phyloP scores from a whole-genome alignment of 1,140 invertebrate species.

The Ips typographus region DNA sequence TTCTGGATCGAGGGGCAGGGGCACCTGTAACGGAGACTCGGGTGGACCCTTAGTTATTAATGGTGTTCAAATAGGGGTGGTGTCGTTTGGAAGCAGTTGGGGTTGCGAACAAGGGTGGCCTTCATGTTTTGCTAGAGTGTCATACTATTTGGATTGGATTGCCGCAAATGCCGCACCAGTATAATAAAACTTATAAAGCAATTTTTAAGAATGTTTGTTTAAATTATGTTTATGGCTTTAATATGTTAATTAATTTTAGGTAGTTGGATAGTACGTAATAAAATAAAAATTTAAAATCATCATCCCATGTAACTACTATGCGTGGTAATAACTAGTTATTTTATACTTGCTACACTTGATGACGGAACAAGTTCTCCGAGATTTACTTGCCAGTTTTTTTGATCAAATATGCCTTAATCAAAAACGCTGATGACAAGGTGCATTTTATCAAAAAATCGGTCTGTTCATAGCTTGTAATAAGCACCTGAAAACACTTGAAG shows the following conservation, averaged over 20 bases:
- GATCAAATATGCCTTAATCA: not conserved
- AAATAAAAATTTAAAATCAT: not conserved
- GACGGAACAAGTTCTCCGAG: too few relatives aligned
- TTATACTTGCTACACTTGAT: too few relatives aligned
- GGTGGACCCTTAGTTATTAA: slow-evolving; percentile 54
- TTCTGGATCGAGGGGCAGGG: slow-evolving; percentile 51
- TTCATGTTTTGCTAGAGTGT: slow-evolving; percentile 44
- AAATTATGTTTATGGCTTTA: not conserved
- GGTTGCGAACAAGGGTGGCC: slow-evolving; percentile 59
- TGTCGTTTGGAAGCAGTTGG: slow-evolving; percentile 57
- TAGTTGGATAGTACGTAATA: not conserved
- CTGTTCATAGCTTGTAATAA: not conserved
- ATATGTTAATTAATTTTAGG: not conserved
- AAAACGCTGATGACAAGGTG: not conserved
- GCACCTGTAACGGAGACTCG: slow-evolving; percentile 53
- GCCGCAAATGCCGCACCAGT: not conserved
- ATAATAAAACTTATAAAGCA: not conserved
- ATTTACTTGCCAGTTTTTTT: not conserved
- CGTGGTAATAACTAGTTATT: too few relatives aligned
- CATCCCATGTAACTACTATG: too few relatives aligned
- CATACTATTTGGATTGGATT: slow-evolving; percentile 30
- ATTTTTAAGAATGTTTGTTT: not conserved
- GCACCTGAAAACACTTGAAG: not conserved
- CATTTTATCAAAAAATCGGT: not conserved
- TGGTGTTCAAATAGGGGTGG: slow-evolving; percentile 52